Conservation (phyloP, 2,888 invertebrate species). For the Plebejus anna region DNA sequence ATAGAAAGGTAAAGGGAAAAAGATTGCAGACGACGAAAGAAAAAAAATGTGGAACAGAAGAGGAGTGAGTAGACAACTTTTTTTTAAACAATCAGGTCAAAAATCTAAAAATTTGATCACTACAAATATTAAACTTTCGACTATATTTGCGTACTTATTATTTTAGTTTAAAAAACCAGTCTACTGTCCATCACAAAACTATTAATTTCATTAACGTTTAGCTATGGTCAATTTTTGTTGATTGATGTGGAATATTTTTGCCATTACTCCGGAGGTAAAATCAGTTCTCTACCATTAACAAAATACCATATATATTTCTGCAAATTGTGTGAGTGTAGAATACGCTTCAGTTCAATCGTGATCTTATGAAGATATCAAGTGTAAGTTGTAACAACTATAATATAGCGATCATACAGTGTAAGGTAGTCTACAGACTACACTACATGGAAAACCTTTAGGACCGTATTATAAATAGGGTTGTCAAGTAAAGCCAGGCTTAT, state of each 20-base stretch:
- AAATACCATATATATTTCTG: too few species aligned
- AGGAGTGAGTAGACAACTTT: not conserved
- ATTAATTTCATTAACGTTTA: not conserved
- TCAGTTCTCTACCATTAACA: not conserved
- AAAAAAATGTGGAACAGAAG: not conserved
- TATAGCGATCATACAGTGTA: not conserved
- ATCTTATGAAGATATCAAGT: not conserved
- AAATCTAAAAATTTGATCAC: not conserved
- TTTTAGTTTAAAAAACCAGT: not conserved
- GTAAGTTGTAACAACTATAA: not conserved
- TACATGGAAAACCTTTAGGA: not conserved
- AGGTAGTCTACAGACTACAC: not conserved
- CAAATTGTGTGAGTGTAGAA: not conserved
- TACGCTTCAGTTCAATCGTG: not conserved
- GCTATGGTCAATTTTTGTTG: not conserved
- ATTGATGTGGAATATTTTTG: not conserved
- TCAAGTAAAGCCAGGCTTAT: not conserved
- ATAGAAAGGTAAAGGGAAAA: not conserved
- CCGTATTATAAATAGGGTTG: not conserved
- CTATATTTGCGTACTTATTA: too few species aligned
- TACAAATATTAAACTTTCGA: not conserved
- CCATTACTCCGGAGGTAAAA: not conserved
- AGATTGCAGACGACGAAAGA: not conserved
- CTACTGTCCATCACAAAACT: not conserved
- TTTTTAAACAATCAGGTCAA: not conserved